phyloP scores from a whole-genome alignment of 2,888 invertebrate genomes.

The Griposia aprilina region DNA sequence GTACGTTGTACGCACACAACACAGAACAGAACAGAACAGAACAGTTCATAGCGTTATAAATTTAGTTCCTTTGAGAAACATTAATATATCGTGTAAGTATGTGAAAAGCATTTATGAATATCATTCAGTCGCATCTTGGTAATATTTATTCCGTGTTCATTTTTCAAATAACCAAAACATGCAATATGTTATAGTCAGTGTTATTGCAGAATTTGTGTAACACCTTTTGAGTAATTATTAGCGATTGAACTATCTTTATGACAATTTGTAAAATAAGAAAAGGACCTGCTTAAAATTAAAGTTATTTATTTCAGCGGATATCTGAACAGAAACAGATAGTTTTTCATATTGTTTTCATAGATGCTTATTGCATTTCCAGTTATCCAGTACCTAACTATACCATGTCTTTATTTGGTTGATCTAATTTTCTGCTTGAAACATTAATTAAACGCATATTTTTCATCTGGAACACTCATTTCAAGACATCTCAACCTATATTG shows the following conservation, averaged over 20 bases:
- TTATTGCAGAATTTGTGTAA: not conserved
- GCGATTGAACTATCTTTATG: not conserved
- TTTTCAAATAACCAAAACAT: slow-evolving; percentile 33
- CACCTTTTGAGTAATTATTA: slow-evolving; percentile 4
- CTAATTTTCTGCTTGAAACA: not conserved
- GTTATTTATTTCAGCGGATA: not conserved
- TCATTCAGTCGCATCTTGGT: slow-evolving; percentile 16
- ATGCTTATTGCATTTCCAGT: not conserved
- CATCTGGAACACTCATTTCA: not conserved
- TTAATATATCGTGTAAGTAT: slow-evolving; percentile 32
- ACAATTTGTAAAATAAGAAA: not conserved
- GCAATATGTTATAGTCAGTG: slow-evolving; percentile 16
- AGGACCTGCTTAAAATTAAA: not conserved
- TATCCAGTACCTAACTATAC: not conserved
- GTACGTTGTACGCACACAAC: slow-evolving; percentile 17
- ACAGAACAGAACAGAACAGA: too few species aligned
- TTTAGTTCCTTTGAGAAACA: slow-evolving; percentile 34
- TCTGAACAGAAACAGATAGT: not conserved
- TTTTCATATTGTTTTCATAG: not conserved
- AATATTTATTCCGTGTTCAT: slow-evolving; percentile 41
- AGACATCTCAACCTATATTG: not conserved
- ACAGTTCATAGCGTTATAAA: slow-evolving; percentile 38
- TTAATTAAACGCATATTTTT: not conserved
- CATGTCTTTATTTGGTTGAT: not conserved
- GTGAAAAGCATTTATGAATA: slow-evolving; percentile 47